Evolutionary conservation across 2,888 invertebrate genomes (phyloP).

Genomic region (Diarsia rubi): DNA sequence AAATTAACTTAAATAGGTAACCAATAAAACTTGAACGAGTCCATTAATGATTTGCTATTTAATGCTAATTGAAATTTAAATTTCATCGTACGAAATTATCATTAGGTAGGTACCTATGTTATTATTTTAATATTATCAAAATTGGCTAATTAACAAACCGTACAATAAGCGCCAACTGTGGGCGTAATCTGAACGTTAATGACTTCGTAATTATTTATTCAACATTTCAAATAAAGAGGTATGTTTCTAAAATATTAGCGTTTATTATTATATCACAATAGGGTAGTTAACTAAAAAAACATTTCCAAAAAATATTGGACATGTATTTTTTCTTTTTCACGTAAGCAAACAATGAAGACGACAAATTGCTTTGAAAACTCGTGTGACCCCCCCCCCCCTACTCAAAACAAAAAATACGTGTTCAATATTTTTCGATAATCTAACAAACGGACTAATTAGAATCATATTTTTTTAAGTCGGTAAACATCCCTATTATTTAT

Average conservation of each 20-base stretch:
- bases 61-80: not conserved
- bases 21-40: not conserved
- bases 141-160: conserved; percentile 18
- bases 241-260: not conserved
- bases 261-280: not conserved
- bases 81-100: conserved; percentile 8
- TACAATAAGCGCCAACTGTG: conserved; percentile 16
- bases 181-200: conserved; percentile 15
- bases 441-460: no score
- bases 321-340: no score
- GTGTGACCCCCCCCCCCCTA: no score
- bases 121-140: conserved; percentile 9
- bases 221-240: conserved; percentile 6
- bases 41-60: not conserved
- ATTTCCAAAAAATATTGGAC: no score
- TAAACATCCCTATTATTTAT: no score
- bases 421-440: no score
- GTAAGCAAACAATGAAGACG: no score
- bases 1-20: conserved; percentile 8
- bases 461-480: no score
- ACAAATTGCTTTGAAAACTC: no score
- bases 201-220: not conserved
- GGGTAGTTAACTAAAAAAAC: no score
- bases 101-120: not conserved
- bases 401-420: no score